Conservation (phyloP, 2,888 invertebrate species). For the Argyra leucocephala region DNA sequence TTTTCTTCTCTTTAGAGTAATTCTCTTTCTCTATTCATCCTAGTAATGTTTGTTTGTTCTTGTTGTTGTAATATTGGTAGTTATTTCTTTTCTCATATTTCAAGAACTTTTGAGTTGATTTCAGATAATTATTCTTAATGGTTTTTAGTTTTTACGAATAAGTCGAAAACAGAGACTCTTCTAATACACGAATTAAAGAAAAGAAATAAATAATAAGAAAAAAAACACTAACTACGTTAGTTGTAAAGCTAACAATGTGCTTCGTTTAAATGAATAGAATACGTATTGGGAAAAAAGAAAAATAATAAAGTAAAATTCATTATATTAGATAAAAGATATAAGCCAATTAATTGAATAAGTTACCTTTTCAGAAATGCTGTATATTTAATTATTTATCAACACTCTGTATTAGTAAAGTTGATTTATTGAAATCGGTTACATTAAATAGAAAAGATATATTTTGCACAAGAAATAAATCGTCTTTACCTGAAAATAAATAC, state of each 20-base stretch:
- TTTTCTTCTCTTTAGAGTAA: too few species aligned
- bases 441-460: neutral
- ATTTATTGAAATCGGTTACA: neutral
- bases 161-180: neutral
- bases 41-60: too few species aligned
- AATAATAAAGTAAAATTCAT: neutral
- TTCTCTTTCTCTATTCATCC: too few species aligned
- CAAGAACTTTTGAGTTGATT: neutral
- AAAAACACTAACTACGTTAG: too few species aligned
- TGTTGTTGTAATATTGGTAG: too few species aligned
- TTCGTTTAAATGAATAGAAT: too few species aligned
- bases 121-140: constrained; percentile 3
- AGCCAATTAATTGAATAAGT: neutral
- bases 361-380: neutral
- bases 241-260: too few species aligned
- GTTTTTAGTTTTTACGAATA: neutral
- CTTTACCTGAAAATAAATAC: neutral
- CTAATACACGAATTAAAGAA: neutral
- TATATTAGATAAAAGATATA: neutral
- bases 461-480: neutral
- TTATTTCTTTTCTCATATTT: too few species aligned
- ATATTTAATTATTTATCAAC: neutral
- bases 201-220: neutral
- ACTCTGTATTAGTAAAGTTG: neutral
- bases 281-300: neutral